These are phyloP conservation scores for Stercorarius parasiticus DNA, from an alignment of 2,113 vertebrate species.

Conservation along the genomic window DNA sequence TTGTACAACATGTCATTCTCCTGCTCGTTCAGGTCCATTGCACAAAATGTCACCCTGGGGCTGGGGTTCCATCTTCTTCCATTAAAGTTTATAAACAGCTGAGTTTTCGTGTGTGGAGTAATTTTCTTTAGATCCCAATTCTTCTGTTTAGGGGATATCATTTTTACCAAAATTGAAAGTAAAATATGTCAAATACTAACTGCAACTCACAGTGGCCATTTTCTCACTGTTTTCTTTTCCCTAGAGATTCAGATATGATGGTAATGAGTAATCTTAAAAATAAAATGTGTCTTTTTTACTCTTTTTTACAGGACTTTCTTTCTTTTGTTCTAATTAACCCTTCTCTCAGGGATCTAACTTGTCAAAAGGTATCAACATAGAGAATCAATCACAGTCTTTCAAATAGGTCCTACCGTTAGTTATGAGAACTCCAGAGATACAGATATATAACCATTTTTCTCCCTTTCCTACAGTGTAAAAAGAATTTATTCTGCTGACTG, in stretches of 20 bases:
- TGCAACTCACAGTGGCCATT: neutral
- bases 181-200: neutral
- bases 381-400: neutral
- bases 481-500: neutral
- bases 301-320: neutral
- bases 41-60: neutral
- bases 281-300: neutral
- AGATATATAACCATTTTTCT: neutral
- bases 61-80: neutral
- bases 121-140: neutral
- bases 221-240: neutral
- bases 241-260: neutral
- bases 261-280: neutral
- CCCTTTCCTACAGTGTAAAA: neutral
- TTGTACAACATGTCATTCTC: neutral
- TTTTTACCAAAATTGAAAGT: neutral
- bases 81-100: neutral
- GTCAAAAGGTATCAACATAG: neutral
- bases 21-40: neutral
- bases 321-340: neutral
- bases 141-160: neutral
- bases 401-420: neutral
- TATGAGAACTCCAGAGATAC: neutral
- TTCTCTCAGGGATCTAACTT: neutral
- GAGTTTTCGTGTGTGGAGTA: neutral